Base-by-base conservation (phyloP, 2,888 invertebrate species). In the Pyrgus malvae region DNA sequence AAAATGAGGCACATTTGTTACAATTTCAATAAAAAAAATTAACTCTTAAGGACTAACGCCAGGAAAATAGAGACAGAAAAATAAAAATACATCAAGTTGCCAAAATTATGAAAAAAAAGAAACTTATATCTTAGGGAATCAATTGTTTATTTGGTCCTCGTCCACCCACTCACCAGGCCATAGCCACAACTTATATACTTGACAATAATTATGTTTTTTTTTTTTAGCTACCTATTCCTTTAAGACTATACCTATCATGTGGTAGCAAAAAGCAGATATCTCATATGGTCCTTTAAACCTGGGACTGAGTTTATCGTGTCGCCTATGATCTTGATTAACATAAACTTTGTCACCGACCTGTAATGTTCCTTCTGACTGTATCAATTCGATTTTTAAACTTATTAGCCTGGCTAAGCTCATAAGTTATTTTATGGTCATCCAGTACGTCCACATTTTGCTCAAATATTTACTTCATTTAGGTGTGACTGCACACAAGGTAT, bases 271-370 rank as follows among this genome's bases (percentile, higher is more conserved):
- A 2, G 16, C 7, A 16, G n/a, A 7, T 11, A 61, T 48, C 48
- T 57, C 54, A 46, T 61, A 61, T 2, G 59, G 59, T 2, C 59
- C 61, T 31, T 59, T 41, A 41, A 27, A 41, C 14, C 14, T 27
- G 1, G 55, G 50, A 3, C 27, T 46, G 17, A 62, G 25, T 41
- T 59, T 62, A 7, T 40, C 40, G 11, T 40, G 11, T 2, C 40
- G 21, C 23, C 40, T 40, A 23, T 31, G 29, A 19, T 29, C 14
- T 7, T 44, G 44, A 27, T 16, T 11, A 11, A 44, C 19, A 11
- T 44, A 44, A 11, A 44, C 44, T 19, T 6, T 12, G 8, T 44
- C 11, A 1, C 44, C 44, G 1, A 44, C 11, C n/a, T 31, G 9
- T 31, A 11, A 19, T 31, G 11, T 29, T 11, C 8, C 44, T 7